A percentile compares a stretch with the other conserved stretches of the same genome.
Conservation (phyloP, 1,140 invertebrate species). For the Pseudomyrmex gracilis region DNA sequence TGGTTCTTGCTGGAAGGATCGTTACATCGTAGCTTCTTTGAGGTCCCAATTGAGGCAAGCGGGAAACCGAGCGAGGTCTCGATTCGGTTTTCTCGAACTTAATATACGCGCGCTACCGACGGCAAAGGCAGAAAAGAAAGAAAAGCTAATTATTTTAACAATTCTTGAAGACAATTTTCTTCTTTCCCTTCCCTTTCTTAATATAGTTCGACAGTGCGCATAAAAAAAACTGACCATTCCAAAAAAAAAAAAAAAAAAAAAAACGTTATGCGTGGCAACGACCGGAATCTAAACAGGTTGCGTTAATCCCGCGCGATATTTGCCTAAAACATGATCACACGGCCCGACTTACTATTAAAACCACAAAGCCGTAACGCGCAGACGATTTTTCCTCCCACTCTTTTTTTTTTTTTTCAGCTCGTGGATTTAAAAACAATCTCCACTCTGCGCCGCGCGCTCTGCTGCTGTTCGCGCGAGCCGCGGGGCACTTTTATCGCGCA, state of each 20-base stretch:
- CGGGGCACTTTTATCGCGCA: slow-evolving; percentile 58
- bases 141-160: too few species aligned
- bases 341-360: slow-evolving; percentile 58
- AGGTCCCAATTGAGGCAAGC: slow-evolving; percentile 63
- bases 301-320: slow-evolving; percentile 36
- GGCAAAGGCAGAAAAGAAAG: too few species aligned
- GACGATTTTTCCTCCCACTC: not conserved
- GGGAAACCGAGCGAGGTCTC: slow-evolving; percentile 55
- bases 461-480: slow-evolving; percentile 46
- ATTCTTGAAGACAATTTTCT: too few species aligned
- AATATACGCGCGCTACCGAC: slow-evolving; percentile 4
- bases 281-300: slow-evolving; percentile 12
- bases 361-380: slow-evolving; percentile 43
- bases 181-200: too few species aligned
- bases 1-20: slow-evolving; percentile 60
- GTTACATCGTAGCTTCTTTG: slow-evolving; percentile 55
- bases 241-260: not conserved
- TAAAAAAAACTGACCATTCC: too few species aligned
- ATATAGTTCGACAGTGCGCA: too few species aligned
- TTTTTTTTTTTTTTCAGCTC: slow-evolving; percentile 24
- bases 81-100: slow-evolving; percentile 50
- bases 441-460: not conserved
- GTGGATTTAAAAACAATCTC: slow-evolving; percentile 58
- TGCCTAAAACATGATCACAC: slow-evolving; percentile 44
- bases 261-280: slow-evolving; percentile 34